These are phyloP conservation scores for Shargacucullia verbasci DNA, from an alignment of 2,888 invertebrate genomes.

Conservation along the genomic window DNA sequence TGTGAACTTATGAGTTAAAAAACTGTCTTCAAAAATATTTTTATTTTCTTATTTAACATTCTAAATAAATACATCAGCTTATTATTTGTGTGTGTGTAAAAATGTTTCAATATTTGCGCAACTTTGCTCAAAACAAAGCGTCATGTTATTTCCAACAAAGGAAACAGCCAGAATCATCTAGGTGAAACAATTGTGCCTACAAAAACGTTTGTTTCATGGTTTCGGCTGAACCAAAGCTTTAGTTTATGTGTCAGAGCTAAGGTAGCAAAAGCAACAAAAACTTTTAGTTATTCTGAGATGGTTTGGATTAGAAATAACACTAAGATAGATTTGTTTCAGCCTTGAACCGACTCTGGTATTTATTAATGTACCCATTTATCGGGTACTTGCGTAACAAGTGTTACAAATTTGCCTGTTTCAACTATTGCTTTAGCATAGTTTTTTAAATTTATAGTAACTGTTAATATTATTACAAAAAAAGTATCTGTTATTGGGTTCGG, in stretches of 20 bases:
- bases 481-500: too few species aligned
- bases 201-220: slow-evolving; percentile 1
- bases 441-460: too few species aligned
- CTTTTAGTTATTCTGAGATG: background rate
- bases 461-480: too few species aligned
- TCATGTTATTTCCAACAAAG: background rate
- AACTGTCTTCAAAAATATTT: too few species aligned
- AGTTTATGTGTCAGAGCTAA: background rate
- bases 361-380: too few species aligned
- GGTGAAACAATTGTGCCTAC: background rate
- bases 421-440: too few species aligned
- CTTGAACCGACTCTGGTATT: too few species aligned
- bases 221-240: background rate
- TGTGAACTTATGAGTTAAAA: too few species aligned
- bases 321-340: background rate
- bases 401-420: too few species aligned
- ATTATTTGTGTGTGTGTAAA: background rate
- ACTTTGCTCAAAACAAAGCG: background rate
- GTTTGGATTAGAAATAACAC: background rate
- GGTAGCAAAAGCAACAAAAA: background rate
- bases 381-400: too few species aligned
- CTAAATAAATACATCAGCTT: background rate
- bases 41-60: background rate
- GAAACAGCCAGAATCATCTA: background rate
- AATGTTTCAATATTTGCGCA: background rate